phyloP scores from a whole-genome alignment of 1,140 invertebrate species.

The Pseudomyrmex cubaensis region DNA sequence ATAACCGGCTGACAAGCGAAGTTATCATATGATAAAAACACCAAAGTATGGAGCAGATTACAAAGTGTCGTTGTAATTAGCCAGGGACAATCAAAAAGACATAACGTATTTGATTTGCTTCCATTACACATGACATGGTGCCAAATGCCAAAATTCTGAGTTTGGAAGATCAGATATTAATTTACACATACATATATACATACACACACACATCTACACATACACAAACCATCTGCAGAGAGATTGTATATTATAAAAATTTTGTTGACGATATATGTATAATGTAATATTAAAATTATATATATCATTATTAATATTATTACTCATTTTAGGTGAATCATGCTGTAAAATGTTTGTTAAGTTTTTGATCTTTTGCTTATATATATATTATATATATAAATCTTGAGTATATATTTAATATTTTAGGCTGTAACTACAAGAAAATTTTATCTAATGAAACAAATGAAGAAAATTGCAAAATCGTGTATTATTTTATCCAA shows the following conservation, averaged over 20 bases:
- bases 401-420: conserved; percentile 82
- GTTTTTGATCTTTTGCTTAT: conserved; percentile 85
- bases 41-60: conserved; percentile 62
- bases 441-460: conserved; percentile 79
- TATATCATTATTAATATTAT: conserved; percentile 78
- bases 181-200: conserved; percentile 54
- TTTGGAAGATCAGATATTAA: conserved; percentile 70
- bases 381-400: conserved; percentile 58
- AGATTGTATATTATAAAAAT: conserved; percentile 73
- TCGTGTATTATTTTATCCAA: conserved; percentile 59
- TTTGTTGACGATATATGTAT: conserved; percentile 75
- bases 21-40: conserved; percentile 44
- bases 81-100: conserved; percentile 82
- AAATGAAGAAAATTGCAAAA: conserved; percentile 55
- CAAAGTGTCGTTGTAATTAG: conserved; percentile 67
- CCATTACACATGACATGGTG: conserved; percentile 80
- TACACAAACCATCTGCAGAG: conserved; percentile 34
- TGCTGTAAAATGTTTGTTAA: conserved; percentile 85
- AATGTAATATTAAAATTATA: conserved; percentile 67
- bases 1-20: conserved; percentile 64
- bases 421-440: conserved; percentile 83
- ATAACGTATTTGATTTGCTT: conserved; percentile 80
- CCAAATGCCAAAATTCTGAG: conserved; percentile 77
- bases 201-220: conserved; percentile 47
- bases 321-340: conserved; percentile 81